Base-by-base conservation (phyloP, 2,113 vertebrate species). In the Leucopsar rothschildi region DNA sequence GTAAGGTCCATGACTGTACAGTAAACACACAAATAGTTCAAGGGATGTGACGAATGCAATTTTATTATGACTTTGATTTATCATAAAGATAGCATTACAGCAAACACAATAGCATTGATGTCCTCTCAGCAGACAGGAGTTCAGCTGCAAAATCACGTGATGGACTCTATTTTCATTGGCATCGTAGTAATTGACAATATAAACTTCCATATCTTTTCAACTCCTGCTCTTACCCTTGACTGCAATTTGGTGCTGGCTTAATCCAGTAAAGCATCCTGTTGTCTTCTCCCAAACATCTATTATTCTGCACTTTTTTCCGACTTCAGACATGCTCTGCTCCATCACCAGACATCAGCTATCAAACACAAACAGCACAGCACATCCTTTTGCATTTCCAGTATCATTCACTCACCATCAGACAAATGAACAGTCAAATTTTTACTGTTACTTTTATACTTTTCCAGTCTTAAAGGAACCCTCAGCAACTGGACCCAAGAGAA, bases 361-460 rank as follows among this genome's bases (percentile, higher is more conserved):
- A 39, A 20, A 59, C 8, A 35, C 22, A 82, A 50, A 39, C 8
- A 57, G 11, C 14, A 33, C 27, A 50, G 24, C 12, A 31, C 25
- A 39, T 27, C 20, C 14, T 3, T 71, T 79, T 37, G 45, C 16
- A 33, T 49, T 84, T 31, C 31, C 22, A 31, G 13, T 11, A 25
- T 39, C 33, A 29, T 59, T 92, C 49, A 59, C 29, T 6, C 10
- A 52, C 12, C 0, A 0, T 3, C 2, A 1, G 6, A 8, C 37
- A 47, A 33, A 3, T 12, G 28, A 65, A 25, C 7, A 68, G 18
- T 29, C 17, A 59, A 23, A 35, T 10, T 45, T 61, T 23, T 50
- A 18, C 23, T 35, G 4, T 16, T 53, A 39, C 40, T 84, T 87
- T 49, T 61, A 14, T 15, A n/a, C 16, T 75, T 71, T 5, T 40